Evolutionary conservation across 2,888 invertebrate species (phyloP).

Genomic region (Subacronicta megacephala): DNA sequence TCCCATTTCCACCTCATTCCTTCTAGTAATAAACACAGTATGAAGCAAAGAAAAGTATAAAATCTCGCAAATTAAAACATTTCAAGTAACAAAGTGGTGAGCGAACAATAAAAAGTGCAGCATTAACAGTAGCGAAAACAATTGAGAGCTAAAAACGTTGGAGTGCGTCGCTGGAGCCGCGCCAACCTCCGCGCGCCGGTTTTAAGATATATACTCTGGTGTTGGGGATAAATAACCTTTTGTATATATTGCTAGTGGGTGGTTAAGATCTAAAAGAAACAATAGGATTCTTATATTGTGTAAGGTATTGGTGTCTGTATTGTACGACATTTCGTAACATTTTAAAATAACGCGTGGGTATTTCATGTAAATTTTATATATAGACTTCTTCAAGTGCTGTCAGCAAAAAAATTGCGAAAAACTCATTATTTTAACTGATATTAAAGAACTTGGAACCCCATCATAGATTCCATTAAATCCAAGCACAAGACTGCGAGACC

Average conservation of each 20-base stretch:
- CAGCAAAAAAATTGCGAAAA: too few relatives aligned
- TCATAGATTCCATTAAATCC: too few relatives aligned
- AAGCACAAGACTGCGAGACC: too few relatives aligned
- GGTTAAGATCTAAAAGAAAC: constrained; percentile 19
- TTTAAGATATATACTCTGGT: constrained; percentile 41
- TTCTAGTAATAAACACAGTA: constrained; percentile 35
- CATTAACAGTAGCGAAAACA: constrained; percentile 54
- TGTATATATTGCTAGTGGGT: constrained; percentile 32
- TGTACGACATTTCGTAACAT: too few relatives aligned
- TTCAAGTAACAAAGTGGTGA: constrained; percentile 49
- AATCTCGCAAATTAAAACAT: constrained; percentile 47
- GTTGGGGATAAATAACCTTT: constrained; percentile 46
- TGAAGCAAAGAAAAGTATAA: constrained; percentile 21
- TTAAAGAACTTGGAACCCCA: too few relatives aligned
- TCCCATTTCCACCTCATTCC: not conserved
- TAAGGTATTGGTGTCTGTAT: too few relatives aligned
- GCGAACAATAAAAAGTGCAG: constrained; percentile 45
- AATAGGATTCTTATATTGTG: not conserved
- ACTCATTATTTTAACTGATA: too few relatives aligned
- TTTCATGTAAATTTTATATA: too few relatives aligned
- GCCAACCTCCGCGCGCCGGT: constrained; percentile 46
- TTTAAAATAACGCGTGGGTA: too few relatives aligned
- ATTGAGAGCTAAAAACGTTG: constrained; percentile 53
- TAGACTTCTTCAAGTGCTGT: too few relatives aligned
- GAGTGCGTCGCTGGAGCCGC: constrained; percentile 50